Percentiles rank a stretch among this genome's conserved stretches.
Conservation (phyloP, 2,888 invertebrate species). For the Byasa hedistus region DNA sequence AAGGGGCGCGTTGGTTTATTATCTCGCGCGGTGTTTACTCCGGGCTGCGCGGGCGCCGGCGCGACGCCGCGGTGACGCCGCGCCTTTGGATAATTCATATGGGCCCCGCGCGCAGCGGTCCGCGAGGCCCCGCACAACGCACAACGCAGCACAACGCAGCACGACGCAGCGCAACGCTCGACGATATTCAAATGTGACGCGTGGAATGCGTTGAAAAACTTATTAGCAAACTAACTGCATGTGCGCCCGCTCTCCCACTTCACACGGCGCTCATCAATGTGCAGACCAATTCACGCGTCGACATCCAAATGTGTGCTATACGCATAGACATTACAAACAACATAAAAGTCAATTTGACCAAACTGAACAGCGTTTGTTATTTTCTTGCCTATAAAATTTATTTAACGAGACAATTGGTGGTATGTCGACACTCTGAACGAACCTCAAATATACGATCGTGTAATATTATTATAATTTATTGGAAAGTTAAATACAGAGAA, state of each 20-base stretch:
- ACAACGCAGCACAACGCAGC: conserved; percentile 53
- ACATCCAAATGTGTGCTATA: too few relatives aligned
- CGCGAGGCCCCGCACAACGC: conserved; percentile 45
- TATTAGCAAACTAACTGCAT: background rate
- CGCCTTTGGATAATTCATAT: conserved; percentile 75
- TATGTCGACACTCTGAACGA: too few relatives aligned
- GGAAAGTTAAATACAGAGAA: conserved; percentile 18
- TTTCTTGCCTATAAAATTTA: too few relatives aligned
- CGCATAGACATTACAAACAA: too few relatives aligned
- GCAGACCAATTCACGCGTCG: too few relatives aligned
- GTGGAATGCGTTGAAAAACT: conserved; percentile 17
- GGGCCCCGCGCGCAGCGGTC: conserved; percentile 46
- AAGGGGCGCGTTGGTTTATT: conserved; percentile 43
- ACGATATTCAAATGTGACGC: conserved; percentile 21
- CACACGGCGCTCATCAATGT: too few relatives aligned
- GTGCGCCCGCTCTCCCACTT: too few relatives aligned
- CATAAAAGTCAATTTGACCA: too few relatives aligned
- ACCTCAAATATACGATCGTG: too few relatives aligned
- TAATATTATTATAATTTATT: background rate
- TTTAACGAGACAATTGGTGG: too few relatives aligned
- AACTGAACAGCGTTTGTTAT: too few relatives aligned
- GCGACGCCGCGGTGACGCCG: conserved; percentile 47
- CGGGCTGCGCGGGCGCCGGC: conserved; percentile 54
- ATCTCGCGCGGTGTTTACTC: conserved; percentile 57
- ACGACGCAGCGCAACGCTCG: conserved; percentile 36